Percentiles rank a stretch among this genome's conserved stretches.
These are phyloP conservation scores for Platypus cylindrus DNA, from an alignment of 2,888 invertebrate genomes.

Conservation along the genomic window DNA sequence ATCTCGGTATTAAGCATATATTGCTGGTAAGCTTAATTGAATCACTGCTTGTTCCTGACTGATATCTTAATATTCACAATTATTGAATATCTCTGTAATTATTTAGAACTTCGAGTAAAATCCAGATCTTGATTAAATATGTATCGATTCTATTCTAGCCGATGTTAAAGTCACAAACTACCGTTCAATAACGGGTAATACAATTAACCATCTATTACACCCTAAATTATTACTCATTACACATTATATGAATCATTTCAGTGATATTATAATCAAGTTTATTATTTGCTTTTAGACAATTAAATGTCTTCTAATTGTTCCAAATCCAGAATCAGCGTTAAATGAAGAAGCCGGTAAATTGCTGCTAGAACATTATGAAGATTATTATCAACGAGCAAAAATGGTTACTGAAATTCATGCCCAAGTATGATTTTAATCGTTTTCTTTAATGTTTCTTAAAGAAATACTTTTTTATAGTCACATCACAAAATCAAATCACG, in stretches of 20 bases:
- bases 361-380: conserved; percentile 82
- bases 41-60: not conserved
- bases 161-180: not conserved
- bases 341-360: conserved; percentile 95
- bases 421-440: conserved; percentile 35
- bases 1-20: conserved; percentile 90
- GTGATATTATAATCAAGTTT: conserved; percentile 14
- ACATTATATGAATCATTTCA: conserved; percentile 6
- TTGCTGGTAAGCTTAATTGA: conserved; percentile 50
- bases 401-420: conserved; percentile 91
- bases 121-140: not conserved
- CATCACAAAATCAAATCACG: conserved; percentile 41
- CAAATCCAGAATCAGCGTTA: conserved; percentile 92
- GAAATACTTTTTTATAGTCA: conserved; percentile 28
- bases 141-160: not conserved
- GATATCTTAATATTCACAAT: conserved; percentile 1
- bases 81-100: not conserved
- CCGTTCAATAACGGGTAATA: too few relatives aligned
- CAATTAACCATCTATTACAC: not conserved
- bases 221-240: not conserved
- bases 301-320: conserved; percentile 90
- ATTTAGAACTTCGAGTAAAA: not conserved
- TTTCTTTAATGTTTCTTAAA: not conserved
- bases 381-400: conserved; percentile 77
- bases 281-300: conserved; percentile 51